Percentiles rank a stretch among this genome's conserved stretches.
These are phyloP conservation scores for Hapalemur alaotrensis DNA, from an alignment of 2,797 vertebrate genomes.

Conservation along the genomic window DNA sequence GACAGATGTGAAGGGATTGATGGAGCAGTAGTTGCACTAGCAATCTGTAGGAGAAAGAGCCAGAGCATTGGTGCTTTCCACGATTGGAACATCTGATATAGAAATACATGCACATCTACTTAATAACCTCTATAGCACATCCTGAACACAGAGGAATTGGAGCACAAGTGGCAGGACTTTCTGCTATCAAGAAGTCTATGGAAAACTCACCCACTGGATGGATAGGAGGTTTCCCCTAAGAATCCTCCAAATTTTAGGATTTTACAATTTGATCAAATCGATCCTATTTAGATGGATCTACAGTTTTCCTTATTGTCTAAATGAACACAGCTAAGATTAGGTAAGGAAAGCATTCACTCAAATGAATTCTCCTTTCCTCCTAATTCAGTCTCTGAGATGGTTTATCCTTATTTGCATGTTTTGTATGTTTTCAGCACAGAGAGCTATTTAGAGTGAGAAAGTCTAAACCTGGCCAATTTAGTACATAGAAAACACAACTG, in stretches of 20 bases:
- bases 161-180: neutral
- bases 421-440: neutral
- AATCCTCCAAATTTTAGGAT: neutral
- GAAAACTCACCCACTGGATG: neutral
- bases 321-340: neutral
- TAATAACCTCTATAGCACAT: neutral
- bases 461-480: neutral
- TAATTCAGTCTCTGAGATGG: neutral
- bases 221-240: neutral
- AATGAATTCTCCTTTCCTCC: neutral
- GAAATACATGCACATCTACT: neutral
- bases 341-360: neutral
- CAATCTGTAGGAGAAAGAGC: slow-evolving; percentile 86
- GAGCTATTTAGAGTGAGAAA: neutral
- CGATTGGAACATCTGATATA: too few species aligned
- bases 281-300: neutral
- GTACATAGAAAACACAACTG: neutral
- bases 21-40: slow-evolving; percentile 92
- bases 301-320: neutral
- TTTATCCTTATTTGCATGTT: neutral
- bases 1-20: slow-evolving; percentile 90
- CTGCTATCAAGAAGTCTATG: neutral
- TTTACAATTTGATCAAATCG: neutral
- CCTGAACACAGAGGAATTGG: neutral
- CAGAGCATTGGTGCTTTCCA: neutral